phyloP scores from a whole-genome alignment of 2,888 invertebrate species.

The Tenthredo livida region DNA sequence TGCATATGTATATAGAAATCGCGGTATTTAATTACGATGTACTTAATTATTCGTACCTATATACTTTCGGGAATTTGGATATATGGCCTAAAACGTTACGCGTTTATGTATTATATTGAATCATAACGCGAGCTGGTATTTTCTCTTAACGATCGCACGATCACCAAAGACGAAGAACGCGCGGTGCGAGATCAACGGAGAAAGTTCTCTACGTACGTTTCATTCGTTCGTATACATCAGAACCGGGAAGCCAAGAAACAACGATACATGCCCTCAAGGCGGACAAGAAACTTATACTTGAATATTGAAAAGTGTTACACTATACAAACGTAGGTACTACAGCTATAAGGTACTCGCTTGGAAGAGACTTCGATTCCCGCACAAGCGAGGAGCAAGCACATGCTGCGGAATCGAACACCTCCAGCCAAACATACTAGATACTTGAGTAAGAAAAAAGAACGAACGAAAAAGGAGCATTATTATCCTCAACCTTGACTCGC shows the following conservation, averaged over 20 bases:
- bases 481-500: not conserved
- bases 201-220: not conserved
- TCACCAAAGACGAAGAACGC: not conserved
- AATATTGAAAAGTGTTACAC: not conserved
- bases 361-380: slow-evolving; percentile 16
- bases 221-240: not conserved
- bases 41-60: not conserved
- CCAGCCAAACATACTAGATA: not conserved
- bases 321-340: not conserved
- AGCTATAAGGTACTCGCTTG: not conserved
- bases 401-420: not conserved
- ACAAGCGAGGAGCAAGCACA: not conserved
- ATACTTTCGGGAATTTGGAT: not conserved
- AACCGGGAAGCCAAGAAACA: slow-evolving; percentile 5
- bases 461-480: not conserved
- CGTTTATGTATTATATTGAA: not conserved
- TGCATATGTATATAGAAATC: not conserved
- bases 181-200: slow-evolving; percentile 40
- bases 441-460: not conserved
- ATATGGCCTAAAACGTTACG: not conserved
- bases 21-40: not conserved
- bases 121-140: not conserved
- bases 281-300: not conserved
- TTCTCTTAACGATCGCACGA: not conserved
- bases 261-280: not conserved